Evolutionary conservation across 1,140 invertebrate genomes (phyloP), one percentile per base, ranked within the genome.

Genomic region (Drosophila pseudoobscura): DNA sequence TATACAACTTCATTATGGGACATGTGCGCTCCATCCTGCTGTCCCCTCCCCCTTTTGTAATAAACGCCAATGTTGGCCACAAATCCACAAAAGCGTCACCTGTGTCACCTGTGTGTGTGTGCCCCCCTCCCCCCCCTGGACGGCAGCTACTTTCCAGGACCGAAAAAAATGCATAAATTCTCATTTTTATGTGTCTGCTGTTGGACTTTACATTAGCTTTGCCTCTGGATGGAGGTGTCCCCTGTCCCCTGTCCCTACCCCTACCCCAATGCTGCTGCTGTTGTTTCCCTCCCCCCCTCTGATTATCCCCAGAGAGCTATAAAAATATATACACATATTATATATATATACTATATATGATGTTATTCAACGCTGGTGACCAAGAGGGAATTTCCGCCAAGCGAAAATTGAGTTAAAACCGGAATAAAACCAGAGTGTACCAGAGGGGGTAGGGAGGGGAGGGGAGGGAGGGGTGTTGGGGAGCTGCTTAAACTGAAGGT

Each of bases 121-220:
- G 5, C 24, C 2, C 24, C 2, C 31, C 26, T 8, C 13, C 52
- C 66, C 52, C 66, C 80, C 82, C 60, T 55, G 4, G 24, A 55
- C 55, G 66, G 80, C 69, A 56, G 62, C 75, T 68, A 80, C 72
- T 76, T 71, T 60, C 47, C 56, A 47, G 59, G 51, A 31, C 39
- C 70, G 47, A 58, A 80, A 80, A 64, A 80, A 80, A 77, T 80
- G 78, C 74, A 85, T 85, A 85, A 85, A 85, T 85, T 85, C 65
- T 71, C 82, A 87, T 87, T 85, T 84, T 85, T 87, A 85, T 87
- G 80, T 87, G 82, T 87, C 82, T 85, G 82, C 60, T 39, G 82
- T 75, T 70, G 82, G 82, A 87, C 77, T 85, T 87, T 85, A 85
- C 78, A 87, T 85, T 85, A 87, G 80, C 77, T 80, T 39, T 73